Conservation (phyloP, 1,140 invertebrate genomes). For the Drosophila ambigua region DNA sequence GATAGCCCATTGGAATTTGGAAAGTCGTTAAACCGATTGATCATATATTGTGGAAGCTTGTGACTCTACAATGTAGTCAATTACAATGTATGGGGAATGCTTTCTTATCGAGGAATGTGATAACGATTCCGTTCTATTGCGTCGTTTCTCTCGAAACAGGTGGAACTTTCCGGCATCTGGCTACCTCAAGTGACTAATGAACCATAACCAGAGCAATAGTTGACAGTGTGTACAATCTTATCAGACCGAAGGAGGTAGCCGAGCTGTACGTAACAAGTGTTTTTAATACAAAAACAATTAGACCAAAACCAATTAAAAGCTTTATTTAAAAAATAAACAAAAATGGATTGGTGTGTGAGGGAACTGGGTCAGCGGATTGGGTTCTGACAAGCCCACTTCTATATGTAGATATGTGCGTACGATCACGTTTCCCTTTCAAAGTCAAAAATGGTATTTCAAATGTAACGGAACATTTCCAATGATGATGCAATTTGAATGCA, state of each 20-base stretch:
- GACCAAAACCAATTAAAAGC: slow-evolving; percentile 46
- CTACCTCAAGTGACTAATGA: slow-evolving; percentile 31
- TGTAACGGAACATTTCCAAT: no score
- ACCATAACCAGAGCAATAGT: slow-evolving; percentile 14
- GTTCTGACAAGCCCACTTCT: slow-evolving; percentile 29
- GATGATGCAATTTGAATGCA: no score
- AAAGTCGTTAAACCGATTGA: background rate
- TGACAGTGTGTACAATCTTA: slow-evolving; percentile 25
- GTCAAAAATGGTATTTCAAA: no score
- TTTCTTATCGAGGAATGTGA: slow-evolving; percentile 7
- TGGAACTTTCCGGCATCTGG: background rate
- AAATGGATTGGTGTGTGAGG: slow-evolving; percentile 14
- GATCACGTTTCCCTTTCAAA: slow-evolving; percentile 17
- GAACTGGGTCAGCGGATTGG: slow-evolving; percentile 48
- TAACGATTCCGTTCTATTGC: slow-evolving; percentile 30
- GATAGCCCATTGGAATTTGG: background rate
- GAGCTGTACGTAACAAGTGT: slow-evolving; percentile 23
- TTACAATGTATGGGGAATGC: slow-evolving; percentile 21
- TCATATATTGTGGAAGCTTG: slow-evolving; percentile 41
- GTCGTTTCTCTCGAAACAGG: slow-evolving; percentile 25
- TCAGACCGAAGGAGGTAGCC: slow-evolving; percentile 11
- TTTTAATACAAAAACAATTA: slow-evolving; percentile 42
- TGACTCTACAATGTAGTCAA: slow-evolving; percentile 19
- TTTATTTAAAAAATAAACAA: slow-evolving; percentile 31
- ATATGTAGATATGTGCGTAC: slow-evolving; percentile 9